Percentiles rank a stretch among this genome's conserved stretches.
Evolutionary conservation across 1,140 invertebrate genomes (phyloP).

Genomic region (Leptinotarsa undecemlineata): DNA sequence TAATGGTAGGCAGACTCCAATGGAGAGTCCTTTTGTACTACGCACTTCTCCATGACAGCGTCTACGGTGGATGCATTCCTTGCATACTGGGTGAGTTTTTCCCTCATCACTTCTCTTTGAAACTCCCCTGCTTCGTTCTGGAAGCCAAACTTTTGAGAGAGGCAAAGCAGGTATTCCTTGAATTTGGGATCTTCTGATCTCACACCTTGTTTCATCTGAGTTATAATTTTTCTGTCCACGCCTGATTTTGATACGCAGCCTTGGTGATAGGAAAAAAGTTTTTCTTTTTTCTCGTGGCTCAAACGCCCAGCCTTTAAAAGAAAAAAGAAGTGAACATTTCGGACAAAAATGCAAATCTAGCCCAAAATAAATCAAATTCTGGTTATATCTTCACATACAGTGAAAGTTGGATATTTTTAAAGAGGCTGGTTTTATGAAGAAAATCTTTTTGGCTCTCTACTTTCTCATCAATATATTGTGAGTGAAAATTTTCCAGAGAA

Average conservation of each 20-base stretch:
- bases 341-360: neutral
- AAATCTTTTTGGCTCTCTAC: too few relatives aligned
- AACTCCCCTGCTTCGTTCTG: slow-evolving; percentile 26
- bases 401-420: too few relatives aligned
- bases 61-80: slow-evolving; percentile 19
- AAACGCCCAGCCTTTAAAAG: slow-evolving; percentile 4
- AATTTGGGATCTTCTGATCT: slow-evolving; percentile 38
- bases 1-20: slow-evolving; percentile 27
- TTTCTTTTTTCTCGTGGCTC: slow-evolving; percentile 30
- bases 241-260: slow-evolving; percentile 18
- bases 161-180: slow-evolving; percentile 29
- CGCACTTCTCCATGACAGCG: slow-evolving; percentile 28
- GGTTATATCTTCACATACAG: too few relatives aligned
- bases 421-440: too few relatives aligned
- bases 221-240: slow-evolving; percentile 14
- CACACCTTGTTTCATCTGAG: slow-evolving; percentile 6
- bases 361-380: neutral
- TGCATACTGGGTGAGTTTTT: slow-evolving; percentile 10
- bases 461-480: too few relatives aligned
- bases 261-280: slow-evolving; percentile 11
- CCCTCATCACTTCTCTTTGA: slow-evolving; percentile 17
- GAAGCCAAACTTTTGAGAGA: slow-evolving; percentile 29
- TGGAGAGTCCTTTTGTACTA: slow-evolving; percentile 20
- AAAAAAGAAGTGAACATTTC: neutral
- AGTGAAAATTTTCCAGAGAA: too few relatives aligned